Percentiles rank a stretch among this genome's conserved stretches.
Conservation (phyloP, 2,113 vertebrate species). For the Emydura subglobosa region DNA sequence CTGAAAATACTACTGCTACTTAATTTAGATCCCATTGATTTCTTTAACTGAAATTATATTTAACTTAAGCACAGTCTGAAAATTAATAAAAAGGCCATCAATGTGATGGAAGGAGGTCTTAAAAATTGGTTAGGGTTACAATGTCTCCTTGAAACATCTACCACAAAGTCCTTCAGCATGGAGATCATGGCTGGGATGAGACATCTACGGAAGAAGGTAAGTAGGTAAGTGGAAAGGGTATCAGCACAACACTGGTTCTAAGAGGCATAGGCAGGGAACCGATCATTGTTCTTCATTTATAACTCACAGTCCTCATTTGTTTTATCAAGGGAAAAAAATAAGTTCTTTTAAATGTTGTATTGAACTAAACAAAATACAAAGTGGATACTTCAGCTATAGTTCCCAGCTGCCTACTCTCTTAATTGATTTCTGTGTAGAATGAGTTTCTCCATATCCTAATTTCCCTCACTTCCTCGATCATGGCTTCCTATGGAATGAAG, state of each 20-base stretch:
- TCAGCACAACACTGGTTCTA: background rate
- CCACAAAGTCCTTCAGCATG: background rate
- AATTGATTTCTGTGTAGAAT: background rate
- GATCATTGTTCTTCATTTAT: background rate
- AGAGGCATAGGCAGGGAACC: background rate
- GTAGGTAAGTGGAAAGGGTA: background rate
- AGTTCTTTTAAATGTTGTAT: background rate
- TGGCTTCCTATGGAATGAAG: background rate
- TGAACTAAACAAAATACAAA: background rate
- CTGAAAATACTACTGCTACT: conserved; percentile 17
- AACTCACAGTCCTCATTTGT: background rate
- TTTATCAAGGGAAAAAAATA: background rate
- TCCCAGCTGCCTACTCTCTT: background rate
- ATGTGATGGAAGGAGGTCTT: background rate
- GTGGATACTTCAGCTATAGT: background rate
- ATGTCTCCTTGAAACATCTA: background rate
- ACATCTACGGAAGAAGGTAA: background rate
- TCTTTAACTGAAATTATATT: conserved; percentile 5
- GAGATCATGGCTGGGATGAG: background rate
- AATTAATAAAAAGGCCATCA: background rate
- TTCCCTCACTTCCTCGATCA: background rate
- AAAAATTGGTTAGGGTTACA: background rate
- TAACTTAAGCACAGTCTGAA: background rate
- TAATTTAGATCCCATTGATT: conserved; percentile 32
- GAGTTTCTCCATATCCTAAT: background rate